These are phyloP conservation scores for Cerastis rubricosa DNA, from an alignment of 2,888 invertebrate genomes.

Conservation along the genomic window DNA sequence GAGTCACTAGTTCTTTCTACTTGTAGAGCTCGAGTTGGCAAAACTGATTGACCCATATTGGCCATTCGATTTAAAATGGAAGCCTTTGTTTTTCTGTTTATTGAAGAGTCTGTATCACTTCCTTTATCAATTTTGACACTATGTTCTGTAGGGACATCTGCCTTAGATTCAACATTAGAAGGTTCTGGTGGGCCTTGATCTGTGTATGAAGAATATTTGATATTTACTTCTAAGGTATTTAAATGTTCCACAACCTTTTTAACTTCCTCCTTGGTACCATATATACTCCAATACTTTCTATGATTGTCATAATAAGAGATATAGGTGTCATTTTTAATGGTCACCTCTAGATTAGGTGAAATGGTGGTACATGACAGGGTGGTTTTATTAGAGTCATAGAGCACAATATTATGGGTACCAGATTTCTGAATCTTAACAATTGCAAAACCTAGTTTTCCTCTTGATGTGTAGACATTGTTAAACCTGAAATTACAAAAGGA, in stretches of 20 bases:
- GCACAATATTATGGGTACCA: slow-evolving; percentile 76
- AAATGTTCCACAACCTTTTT: slow-evolving; percentile 76
- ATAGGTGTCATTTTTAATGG: slow-evolving; percentile 77
- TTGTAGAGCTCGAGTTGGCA: slow-evolving; percentile 74
- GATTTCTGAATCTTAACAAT: slow-evolving; percentile 79
- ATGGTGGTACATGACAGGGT: slow-evolving; percentile 80
- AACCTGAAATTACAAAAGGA: slow-evolving; percentile 69
- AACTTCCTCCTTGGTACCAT: slow-evolving; percentile 77
- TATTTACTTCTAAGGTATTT: slow-evolving; percentile 70
- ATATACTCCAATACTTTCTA: slow-evolving; percentile 83
- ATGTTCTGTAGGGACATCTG: slow-evolving; percentile 12
- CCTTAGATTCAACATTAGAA: slow-evolving; percentile 45
- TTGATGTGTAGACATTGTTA: slow-evolving; percentile 77
- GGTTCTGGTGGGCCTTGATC: slow-evolving; percentile 68
- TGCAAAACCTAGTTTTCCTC: slow-evolving; percentile 86
- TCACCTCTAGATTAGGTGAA: slow-evolving; percentile 75
- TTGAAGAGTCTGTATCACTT: slow-evolving; percentile 84
- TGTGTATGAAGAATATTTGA: slow-evolving; percentile 68
- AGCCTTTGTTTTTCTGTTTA: slow-evolving; percentile 81
- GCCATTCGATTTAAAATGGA: slow-evolving; percentile 86
- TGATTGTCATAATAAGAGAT: slow-evolving; percentile 83
- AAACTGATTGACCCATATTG: slow-evolving; percentile 85
- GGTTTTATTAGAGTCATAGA: slow-evolving; percentile 84
- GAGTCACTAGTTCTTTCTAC: slow-evolving; percentile 80
- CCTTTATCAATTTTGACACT: slow-evolving; percentile 68